Evolutionary conservation across 2,797 vertebrate species (phyloP).

Genomic region (Mormyrus proboscirostris): DNA sequence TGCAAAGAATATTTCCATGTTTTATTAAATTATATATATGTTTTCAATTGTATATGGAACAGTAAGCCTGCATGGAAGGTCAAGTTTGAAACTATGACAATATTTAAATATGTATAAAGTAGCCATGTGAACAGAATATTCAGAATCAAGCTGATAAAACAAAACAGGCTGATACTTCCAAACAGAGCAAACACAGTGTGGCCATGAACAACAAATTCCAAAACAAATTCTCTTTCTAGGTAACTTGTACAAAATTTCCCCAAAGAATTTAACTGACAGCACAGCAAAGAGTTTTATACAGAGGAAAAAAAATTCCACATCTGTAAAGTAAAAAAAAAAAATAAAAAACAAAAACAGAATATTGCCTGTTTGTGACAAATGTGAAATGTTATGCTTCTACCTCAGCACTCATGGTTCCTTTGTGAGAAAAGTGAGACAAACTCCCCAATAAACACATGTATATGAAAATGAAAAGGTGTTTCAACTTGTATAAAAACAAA

Average conservation of each 20-base stretch:
- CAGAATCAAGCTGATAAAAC: background rate
- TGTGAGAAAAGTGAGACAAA: background rate
- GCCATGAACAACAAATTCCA: background rate
- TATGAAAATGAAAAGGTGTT: background rate
- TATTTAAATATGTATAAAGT: background rate
- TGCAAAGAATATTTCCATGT: conserved; percentile 1
- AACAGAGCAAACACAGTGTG: background rate
- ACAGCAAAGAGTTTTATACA: background rate
- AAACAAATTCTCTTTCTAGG: background rate
- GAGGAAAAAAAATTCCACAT: background rate
- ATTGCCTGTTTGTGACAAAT: background rate
- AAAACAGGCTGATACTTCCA: background rate
- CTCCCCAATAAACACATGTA: background rate
- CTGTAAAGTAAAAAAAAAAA: background rate
- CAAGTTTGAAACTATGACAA: background rate
- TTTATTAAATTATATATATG: background rate
- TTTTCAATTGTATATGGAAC: background rate
- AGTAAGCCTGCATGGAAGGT: background rate
- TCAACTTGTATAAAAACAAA: conserved; percentile 2
- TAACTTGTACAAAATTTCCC: background rate
- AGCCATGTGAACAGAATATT: background rate
- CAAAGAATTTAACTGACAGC: background rate
- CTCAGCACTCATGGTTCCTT: background rate
- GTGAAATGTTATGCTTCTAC: background rate
- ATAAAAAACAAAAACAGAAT: background rate